Evolutionary conservation across 2,113 vertebrate species (phyloP).

Genomic region (Hippocampus mohnikei): DNA sequence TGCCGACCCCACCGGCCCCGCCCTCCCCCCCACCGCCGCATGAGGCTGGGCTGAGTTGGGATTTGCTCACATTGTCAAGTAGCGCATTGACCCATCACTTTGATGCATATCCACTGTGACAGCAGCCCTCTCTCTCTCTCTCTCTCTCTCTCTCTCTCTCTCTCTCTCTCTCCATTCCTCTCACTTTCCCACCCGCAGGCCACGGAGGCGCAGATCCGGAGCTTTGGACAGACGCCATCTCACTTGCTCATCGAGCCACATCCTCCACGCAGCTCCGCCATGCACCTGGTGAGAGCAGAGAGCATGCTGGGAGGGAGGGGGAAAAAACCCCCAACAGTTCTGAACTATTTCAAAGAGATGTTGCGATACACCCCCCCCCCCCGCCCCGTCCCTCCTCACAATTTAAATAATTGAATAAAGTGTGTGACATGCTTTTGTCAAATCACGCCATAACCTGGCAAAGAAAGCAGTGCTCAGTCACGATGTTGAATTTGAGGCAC

Average conservation of each 20-base stretch:
- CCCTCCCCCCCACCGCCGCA: constrained; percentile 38
- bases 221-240: constrained; percentile 98
- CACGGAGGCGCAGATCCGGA: constrained; percentile 96
- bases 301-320: constrained; percentile 60
- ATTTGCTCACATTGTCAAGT: constrained; percentile 89
- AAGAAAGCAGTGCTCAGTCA: too few relatives aligned
- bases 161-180: constrained; percentile 47
- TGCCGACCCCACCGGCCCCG: constrained; percentile 7
- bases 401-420: not conserved
- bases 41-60: constrained; percentile 83
- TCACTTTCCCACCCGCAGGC: constrained; percentile 80
- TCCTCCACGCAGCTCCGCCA: constrained; percentile 98
- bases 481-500: too few relatives aligned
- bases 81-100: constrained; percentile 87
- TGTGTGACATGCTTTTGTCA: not conserved
- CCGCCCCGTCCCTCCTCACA: not conserved
- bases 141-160: constrained; percentile 58
- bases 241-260: constrained; percentile 99
- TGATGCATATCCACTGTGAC: constrained; percentile 90
- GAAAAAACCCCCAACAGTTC: too few relatives aligned
- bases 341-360: not conserved
- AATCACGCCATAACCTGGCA: too few relatives aligned
- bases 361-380: not conserved
- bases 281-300: constrained; percentile 94
- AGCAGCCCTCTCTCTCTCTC: constrained; percentile 69